Conservation (phyloP, 2,113 vertebrate genomes). For the Tricholaema leucomelas region DNA sequence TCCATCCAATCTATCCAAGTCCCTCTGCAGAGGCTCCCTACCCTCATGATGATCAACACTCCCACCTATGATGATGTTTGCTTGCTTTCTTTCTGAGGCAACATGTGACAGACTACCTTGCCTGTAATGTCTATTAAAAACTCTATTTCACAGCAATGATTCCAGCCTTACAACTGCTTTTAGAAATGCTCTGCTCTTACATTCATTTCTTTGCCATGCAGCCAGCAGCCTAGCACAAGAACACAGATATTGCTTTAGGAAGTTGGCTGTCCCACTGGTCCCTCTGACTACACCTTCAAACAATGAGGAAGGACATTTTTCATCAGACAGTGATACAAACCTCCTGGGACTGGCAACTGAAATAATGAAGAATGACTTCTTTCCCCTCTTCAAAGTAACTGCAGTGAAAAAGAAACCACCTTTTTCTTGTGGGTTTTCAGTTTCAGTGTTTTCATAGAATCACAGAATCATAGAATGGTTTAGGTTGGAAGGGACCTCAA, state of each 20-base stretch:
- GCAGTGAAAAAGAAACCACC: neutral
- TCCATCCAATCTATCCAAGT: no score
- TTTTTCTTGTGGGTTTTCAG: neutral
- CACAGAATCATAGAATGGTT: no score
- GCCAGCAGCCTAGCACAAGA: neutral
- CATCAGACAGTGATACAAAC: constrained; percentile 59
- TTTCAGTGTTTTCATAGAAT: no score
- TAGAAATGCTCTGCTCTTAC: constrained; percentile 63
- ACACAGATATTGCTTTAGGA: neutral
- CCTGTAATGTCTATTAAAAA: constrained; percentile 62
- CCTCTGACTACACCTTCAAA: neutral
- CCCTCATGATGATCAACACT: no score
- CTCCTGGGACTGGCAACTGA: constrained; percentile 57
- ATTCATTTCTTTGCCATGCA: constrained; percentile 13
- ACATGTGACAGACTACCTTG: constrained; percentile 32
- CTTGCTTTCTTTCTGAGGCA: neutral
- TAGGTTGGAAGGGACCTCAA: no score
- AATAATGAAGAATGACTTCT: constrained; percentile 50
- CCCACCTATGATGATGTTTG: neutral
- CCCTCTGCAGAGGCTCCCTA: no score
- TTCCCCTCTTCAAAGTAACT: constrained; percentile 28
- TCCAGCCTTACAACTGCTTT: constrained; percentile 35
- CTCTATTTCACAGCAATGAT: constrained; percentile 60
- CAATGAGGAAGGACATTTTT: constrained; percentile 56
- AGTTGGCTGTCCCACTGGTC: neutral